Evolutionary conservation across 2,113 vertebrate genomes (phyloP).

Genomic region (Chrysochloris asiatica): DNA sequence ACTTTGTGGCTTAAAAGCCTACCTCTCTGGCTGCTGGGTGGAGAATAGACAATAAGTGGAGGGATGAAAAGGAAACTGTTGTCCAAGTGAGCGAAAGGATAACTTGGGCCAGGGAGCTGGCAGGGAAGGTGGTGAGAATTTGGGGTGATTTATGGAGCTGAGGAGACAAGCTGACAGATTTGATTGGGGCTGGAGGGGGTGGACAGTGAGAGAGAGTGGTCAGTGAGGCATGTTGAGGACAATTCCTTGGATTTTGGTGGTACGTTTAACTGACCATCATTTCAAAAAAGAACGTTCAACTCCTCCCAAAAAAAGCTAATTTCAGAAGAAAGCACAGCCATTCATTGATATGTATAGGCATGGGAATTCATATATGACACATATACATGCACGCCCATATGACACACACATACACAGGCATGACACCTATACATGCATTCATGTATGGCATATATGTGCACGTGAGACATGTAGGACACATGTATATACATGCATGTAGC

Average conservation of each 20-base stretch:
- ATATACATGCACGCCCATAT: not conserved
- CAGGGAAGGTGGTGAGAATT: not conserved
- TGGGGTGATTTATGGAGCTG: not conserved
- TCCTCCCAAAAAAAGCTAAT: not conserved
- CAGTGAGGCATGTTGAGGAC: not conserved
- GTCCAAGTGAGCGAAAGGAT: too few species aligned
- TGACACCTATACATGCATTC: too few species aligned
- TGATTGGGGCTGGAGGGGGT: not conserved
- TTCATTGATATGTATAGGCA: accelerated
- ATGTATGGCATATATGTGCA: too few species aligned
- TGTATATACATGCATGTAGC: not conserved
- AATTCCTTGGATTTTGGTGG: not conserved
- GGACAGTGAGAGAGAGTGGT: too few species aligned
- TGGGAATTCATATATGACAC: not conserved
- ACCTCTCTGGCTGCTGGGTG: not conserved
- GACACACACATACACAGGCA: too few species aligned
- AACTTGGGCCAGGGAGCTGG: not conserved
- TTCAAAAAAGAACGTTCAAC: not conserved
- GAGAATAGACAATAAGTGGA: too few species aligned
- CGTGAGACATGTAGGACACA: too few species aligned
- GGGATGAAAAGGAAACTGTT: not conserved
- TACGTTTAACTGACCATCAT: not conserved
- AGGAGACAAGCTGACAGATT: not conserved
- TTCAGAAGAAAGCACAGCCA: not conserved
- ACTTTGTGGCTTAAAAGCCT: not conserved